Evolutionary conservation across 2,113 vertebrate genomes (phyloP).

Genomic region (Ardeotis arabs): DNA sequence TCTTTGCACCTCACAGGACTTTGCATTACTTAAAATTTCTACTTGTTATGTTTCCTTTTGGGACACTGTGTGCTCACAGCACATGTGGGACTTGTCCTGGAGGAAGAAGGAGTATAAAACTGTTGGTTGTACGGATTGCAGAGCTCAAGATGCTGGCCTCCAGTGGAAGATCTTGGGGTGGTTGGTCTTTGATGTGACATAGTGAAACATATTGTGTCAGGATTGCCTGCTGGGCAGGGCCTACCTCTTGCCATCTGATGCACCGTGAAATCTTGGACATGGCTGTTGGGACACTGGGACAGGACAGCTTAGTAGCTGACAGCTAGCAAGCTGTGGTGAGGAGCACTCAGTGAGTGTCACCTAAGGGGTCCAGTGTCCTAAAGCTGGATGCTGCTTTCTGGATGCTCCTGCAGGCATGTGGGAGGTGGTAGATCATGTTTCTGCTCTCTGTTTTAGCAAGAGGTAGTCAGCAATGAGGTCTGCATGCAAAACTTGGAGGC

Average conservation of each 20-base stretch:
- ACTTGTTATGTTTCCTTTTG: not conserved
- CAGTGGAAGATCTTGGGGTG: not conserved
- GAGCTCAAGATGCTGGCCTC: not conserved
- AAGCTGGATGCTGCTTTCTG: not conserved
- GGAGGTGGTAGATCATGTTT: not conserved
- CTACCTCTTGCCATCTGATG: not conserved
- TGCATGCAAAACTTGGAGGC: not conserved
- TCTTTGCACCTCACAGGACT: not conserved
- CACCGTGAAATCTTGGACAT: not conserved
- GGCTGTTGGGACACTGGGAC: not conserved
- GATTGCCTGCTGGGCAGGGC: not conserved
- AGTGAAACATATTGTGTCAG: not conserved
- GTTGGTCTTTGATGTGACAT: not conserved
- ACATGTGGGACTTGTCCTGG: rapidly evolving
- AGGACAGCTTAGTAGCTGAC: not conserved
- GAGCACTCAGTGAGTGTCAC: not conserved
- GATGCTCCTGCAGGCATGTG: not conserved
- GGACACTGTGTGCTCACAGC: not conserved
- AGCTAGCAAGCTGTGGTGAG: not conserved
- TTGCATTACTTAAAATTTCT: not conserved
- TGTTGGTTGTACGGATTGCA: not conserved
- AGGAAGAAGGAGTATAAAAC: not conserved
- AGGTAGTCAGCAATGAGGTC: not conserved
- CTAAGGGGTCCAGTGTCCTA: not conserved
- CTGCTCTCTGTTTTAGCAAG: not conserved